A percentile compares a stretch with the other conserved stretches of the same genome.
Conservation (phyloP, 2,113 vertebrate species). For the Macroglossus sobrinus region DNA sequence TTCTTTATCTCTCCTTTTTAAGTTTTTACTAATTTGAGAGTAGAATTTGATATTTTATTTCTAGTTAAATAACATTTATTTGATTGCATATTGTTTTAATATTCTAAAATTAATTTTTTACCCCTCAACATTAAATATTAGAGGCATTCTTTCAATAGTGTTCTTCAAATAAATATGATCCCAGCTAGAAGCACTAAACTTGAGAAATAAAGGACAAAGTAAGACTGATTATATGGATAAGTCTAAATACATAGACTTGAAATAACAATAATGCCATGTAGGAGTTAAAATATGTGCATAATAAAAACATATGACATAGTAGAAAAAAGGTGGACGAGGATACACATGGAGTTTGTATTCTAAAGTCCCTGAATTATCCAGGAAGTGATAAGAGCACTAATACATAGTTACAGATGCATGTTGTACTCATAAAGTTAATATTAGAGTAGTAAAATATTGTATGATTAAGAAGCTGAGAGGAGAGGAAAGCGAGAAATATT, state of each 20-base stretch:
- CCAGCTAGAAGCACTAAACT: neutral
- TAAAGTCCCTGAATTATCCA: neutral
- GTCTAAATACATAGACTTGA: neutral
- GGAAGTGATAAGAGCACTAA: neutral
- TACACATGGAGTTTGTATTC: no score
- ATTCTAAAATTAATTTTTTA: neutral
- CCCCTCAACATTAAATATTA: neutral
- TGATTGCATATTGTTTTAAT: neutral
- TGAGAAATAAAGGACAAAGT: neutral
- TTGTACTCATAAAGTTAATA: neutral
- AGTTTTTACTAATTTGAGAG: neutral
- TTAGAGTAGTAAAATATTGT: neutral
- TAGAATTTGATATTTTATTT: neutral
- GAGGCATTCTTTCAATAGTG: neutral
- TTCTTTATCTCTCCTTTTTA: neutral
- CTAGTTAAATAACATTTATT: neutral
- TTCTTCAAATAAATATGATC: neutral
- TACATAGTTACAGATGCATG: accelerated
- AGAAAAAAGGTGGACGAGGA: neutral
- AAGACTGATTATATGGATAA: neutral
- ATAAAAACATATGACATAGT: neutral
- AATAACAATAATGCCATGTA: neutral
- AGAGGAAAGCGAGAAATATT: neutral
- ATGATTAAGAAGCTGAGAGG: neutral
- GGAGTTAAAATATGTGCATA: neutral